A percentile compares a stretch with the other conserved stretches of the same genome.
Evolutionary conservation across 2,888 invertebrate species (phyloP).

Genomic region (Vesta saturnalis): DNA sequence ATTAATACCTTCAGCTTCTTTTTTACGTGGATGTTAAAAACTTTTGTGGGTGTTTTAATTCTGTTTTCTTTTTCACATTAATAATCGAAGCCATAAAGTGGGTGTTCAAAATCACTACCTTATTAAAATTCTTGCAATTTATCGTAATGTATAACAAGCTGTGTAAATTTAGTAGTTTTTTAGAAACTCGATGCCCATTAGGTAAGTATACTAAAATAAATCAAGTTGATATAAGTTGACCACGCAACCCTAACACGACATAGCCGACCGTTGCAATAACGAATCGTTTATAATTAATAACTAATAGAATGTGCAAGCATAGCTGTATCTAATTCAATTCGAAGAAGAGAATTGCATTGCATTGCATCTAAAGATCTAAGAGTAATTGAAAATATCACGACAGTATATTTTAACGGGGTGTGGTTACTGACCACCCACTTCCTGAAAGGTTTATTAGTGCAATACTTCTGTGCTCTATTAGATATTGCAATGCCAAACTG

Average conservation of each 20-base stretch:
- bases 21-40: background rate
- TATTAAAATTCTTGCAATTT: background rate
- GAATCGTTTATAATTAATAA: slow-evolving; percentile 4
- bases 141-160: background rate
- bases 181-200: slow-evolving; percentile 11
- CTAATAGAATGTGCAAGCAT: background rate
- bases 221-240: background rate
- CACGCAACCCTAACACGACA: slow-evolving; percentile 13
- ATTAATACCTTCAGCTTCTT: slow-evolving; percentile 1
- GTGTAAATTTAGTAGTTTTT: slow-evolving; percentile 9
- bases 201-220: background rate
- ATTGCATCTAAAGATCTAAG: slow-evolving; percentile 20
- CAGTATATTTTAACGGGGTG: slow-evolving; percentile 35
- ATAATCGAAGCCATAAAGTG: background rate
- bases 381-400: slow-evolving; percentile 12
- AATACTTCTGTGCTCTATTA: slow-evolving; percentile 39
- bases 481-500: slow-evolving; percentile 26
- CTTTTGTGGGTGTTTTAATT: background rate
- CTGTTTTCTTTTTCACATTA: background rate
- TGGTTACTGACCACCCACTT: slow-evolving; percentile 45
- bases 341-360: slow-evolving; percentile 11
- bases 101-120: background rate
- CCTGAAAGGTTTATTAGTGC: slow-evolving; percentile 44
- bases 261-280: background rate
- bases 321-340: slow-evolving; percentile 12